Conservation (phyloP, 2,888 invertebrate genomes). For the Diarsia rubi region DNA sequence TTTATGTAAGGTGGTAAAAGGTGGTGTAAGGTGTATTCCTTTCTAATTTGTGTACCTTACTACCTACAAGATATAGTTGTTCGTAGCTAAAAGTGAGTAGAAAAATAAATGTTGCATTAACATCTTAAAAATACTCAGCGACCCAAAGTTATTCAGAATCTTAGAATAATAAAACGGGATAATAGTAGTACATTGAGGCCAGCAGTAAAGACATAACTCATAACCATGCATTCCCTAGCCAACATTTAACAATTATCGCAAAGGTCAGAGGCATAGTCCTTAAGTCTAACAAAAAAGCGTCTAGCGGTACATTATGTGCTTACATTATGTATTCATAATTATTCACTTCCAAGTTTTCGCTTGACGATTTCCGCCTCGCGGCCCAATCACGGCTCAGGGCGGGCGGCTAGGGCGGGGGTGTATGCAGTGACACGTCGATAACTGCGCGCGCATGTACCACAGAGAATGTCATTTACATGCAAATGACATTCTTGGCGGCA, state of each 20-base stretch:
- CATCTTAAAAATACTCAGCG: background rate
- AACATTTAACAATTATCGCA: slow-evolving; percentile 17
- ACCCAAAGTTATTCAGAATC: background rate
- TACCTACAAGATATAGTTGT: background rate
- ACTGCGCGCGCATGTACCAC: slow-evolving; percentile 77
- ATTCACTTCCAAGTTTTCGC: slow-evolving; percentile 58
- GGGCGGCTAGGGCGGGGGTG: slow-evolving; percentile 74
- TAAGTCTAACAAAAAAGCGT: slow-evolving; percentile 22
- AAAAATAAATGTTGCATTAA: too few species aligned
- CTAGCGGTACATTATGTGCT: slow-evolving; percentile 52
- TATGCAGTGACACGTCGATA: slow-evolving; percentile 73
- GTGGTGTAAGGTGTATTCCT: too few species aligned
- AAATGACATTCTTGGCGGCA: slow-evolving; percentile 61
- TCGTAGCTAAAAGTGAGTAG: background rate
- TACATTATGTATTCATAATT: slow-evolving; percentile 69
- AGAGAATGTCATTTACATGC: slow-evolving; percentile 60
- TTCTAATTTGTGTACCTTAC: background rate
- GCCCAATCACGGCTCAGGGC: slow-evolving; percentile 82
- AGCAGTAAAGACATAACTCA: slow-evolving; percentile 23
- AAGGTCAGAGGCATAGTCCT: slow-evolving; percentile 20
- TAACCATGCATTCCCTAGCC: slow-evolving; percentile 8
- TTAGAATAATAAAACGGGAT: background rate
- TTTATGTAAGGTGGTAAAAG: too few species aligned
- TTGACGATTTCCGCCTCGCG: slow-evolving; percentile 64
- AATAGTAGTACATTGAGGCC: slow-evolving; percentile 2